These are phyloP conservation scores for Palythoa heliodiscus DNA, from an alignment of 92 coral and sea anemone species.

Conservation along the genomic window DNA sequence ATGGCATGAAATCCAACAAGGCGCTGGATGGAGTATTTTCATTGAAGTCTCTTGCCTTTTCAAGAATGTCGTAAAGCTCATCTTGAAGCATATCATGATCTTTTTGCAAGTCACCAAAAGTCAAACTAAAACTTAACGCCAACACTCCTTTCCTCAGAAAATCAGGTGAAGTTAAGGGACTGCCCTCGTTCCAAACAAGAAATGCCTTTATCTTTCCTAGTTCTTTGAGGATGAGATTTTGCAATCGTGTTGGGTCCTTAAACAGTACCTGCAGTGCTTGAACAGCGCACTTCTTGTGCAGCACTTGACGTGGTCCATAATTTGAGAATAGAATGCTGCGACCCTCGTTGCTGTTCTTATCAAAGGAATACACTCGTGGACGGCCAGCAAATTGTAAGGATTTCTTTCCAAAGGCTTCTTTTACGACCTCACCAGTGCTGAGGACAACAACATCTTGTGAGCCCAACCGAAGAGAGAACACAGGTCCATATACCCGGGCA, in stretches of 20 bases:
- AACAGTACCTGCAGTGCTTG: conserved; percentile 54
- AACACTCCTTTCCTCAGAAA: conserved; percentile 43
- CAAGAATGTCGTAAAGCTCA: conserved; percentile 49
- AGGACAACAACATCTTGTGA: conserved; percentile 69
- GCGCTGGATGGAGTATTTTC: conserved; percentile 54
- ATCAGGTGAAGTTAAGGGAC: conserved; percentile 45
- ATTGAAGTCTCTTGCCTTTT: conserved; percentile 56
- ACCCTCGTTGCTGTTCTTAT: conserved; percentile 50
- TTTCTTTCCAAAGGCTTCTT: conserved; percentile 67
- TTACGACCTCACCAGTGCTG: conserved; percentile 55
- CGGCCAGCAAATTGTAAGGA: conserved; percentile 61
- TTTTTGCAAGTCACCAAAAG: conserved; percentile 61
- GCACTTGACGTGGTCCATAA: conserved; percentile 60
- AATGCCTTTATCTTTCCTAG: conserved; percentile 23
- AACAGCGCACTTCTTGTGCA: conserved; percentile 59
- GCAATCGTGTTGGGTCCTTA: conserved; percentile 48
- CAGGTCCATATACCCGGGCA: conserved; percentile 67
- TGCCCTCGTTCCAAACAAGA: conserved; percentile 30
- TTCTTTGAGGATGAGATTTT: conserved; percentile 44
- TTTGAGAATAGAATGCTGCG: conserved; percentile 69
- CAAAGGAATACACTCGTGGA: conserved; percentile 56
- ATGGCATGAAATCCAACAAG: conserved; percentile 70
- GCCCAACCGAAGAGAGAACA: conserved; percentile 68
- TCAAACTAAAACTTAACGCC: conserved; percentile 51
- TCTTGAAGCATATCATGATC: conserved; percentile 37